Evolutionary conservation across 2,888 invertebrate genomes (phyloP), one percentile per base, ranked within the genome.

Genomic region (Hirtodrosophila alboralis): DNA sequence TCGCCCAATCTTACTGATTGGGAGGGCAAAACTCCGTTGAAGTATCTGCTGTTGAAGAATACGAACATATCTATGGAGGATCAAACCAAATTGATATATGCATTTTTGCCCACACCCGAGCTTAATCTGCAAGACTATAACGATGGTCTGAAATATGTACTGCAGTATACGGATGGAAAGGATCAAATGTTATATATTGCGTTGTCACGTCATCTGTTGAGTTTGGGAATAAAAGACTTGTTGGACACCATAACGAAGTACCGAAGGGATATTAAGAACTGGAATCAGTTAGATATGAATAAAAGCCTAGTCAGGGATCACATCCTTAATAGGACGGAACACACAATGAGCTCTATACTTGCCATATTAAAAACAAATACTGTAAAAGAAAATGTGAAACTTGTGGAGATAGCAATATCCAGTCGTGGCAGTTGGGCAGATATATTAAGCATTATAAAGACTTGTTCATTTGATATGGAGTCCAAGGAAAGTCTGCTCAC

Each of bases 381-480:
- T 0, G 0, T 18, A 0, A 14, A 8, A 6, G 13, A 49, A 1
- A 38, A 40, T 26, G 14, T 30, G 1, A 1, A 1, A 1, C 13
- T 61, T 2, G 2, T 61, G 1, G 8, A 12, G 4, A 0, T 0
- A 1, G 44, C 26, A 5, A 38, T 58, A 10, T 16, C 4, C 28
- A 6, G n/a, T n/a, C n/a, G n/a, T n/a, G n/a, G n/a, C 18, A 18
- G 18, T 6, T 61, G 61, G 61, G 8, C 37, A 5, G 10, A 28
- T 1, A n/a, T 44, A 1, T 10, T 49, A 0, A 0, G 3, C 0
- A 9, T 61, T 10, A 4, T 61, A 4, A 44, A 91, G 91, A 71
- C 91, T 90, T 65, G 91, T 84, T 44, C 91, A 89, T 92, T 54
- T 92, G 91, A 62, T 86, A 91, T 13, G 90, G 91, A 12, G 91